phyloP scores from a whole-genome alignment of 92 coral and sea anemone species.

The Siderastrea siderea region DNA sequence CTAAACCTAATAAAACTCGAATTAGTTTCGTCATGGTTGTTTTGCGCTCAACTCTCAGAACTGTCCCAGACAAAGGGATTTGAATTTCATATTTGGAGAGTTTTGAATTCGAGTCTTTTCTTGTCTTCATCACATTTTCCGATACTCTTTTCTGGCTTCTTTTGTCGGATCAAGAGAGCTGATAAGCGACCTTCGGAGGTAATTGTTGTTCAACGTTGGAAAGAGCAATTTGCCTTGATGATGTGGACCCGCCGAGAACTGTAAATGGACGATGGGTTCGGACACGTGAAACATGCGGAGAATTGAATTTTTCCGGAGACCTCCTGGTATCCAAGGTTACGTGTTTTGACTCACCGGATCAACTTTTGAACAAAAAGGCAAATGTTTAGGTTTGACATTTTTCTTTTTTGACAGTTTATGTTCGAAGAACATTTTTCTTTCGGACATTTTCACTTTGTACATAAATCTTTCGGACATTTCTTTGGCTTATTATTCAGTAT shows the following conservation, averaged over 20 bases:
- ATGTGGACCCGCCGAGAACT: neutral
- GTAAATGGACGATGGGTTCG: neutral
- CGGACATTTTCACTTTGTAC: no score
- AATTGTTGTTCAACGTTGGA: no score
- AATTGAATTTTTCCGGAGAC: no score
- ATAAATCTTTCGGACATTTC: no score
- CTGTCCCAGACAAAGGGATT: constrained; percentile 6
- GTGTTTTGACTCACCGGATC: no score
- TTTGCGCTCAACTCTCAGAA: constrained; percentile 6
- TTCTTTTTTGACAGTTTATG: no score
- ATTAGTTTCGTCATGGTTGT: neutral
- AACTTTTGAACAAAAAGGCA: no score
- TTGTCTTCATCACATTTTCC: neutral
- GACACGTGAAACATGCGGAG: neutral
- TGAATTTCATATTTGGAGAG: constrained; percentile 5
- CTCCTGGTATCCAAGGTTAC: no score
- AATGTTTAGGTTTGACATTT: no score
- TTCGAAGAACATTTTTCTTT: no score
- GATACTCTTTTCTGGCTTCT: neutral
- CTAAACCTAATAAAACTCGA: constrained; percentile 42
- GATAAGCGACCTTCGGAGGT: neutral
- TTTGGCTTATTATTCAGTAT: no score
- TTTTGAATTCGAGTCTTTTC: neutral
- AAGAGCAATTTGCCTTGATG: neutral
- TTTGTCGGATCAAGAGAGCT: neutral